Percentiles rank a stretch among this genome's conserved stretches.
Evolutionary conservation across 2,888 invertebrate genomes (phyloP).

Genomic region (Protodeltote pygarga): DNA sequence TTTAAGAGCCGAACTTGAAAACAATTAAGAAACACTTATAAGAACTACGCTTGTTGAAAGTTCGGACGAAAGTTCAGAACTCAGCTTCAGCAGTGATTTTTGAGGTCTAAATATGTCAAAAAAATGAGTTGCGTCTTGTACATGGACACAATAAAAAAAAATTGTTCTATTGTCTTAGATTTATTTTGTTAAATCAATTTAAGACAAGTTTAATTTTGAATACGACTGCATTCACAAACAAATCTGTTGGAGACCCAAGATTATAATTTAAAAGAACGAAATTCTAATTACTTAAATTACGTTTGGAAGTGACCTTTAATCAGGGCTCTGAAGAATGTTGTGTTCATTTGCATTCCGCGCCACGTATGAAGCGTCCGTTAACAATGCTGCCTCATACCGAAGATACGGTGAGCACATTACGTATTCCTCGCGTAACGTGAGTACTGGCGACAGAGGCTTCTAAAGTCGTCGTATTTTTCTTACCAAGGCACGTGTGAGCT

Average conservation of each 20-base stretch:
- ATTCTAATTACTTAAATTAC: slow-evolving; percentile 35
- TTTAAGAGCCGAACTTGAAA: slow-evolving; percentile 55
- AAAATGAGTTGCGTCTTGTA: slow-evolving; percentile 20
- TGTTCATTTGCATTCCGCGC: slow-evolving; percentile 42
- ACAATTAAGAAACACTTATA: slow-evolving; percentile 58
- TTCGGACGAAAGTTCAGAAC: slow-evolving; percentile 40
- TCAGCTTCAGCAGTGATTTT: slow-evolving; percentile 22
- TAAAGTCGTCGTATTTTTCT: slow-evolving; percentile 46
- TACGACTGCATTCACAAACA: slow-evolving; percentile 8
- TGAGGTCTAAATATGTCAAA: slow-evolving; percentile 16
- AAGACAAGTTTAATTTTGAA: too few species aligned
- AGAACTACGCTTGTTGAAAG: slow-evolving; percentile 51
- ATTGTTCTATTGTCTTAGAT: too few species aligned
- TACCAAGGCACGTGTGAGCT: slow-evolving; percentile 40
- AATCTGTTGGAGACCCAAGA: slow-evolving; percentile 11
- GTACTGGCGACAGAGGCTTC: slow-evolving; percentile 35
- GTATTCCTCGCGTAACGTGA: slow-evolving; percentile 43
- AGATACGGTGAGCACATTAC: slow-evolving; percentile 43
- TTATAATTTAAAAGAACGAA: slow-evolving; percentile 26
- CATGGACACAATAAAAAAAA: slow-evolving; percentile 17
- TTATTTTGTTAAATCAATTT: too few species aligned
- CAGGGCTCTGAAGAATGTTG: slow-evolving; percentile 24
- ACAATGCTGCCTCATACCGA: slow-evolving; percentile 41
- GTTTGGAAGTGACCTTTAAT: slow-evolving; percentile 28
- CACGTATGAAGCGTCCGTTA: slow-evolving; percentile 53